These are phyloP conservation scores for Trigoniulus corallinus DNA, from an alignment of 1,140 invertebrate species.

Conservation along the genomic window DNA sequence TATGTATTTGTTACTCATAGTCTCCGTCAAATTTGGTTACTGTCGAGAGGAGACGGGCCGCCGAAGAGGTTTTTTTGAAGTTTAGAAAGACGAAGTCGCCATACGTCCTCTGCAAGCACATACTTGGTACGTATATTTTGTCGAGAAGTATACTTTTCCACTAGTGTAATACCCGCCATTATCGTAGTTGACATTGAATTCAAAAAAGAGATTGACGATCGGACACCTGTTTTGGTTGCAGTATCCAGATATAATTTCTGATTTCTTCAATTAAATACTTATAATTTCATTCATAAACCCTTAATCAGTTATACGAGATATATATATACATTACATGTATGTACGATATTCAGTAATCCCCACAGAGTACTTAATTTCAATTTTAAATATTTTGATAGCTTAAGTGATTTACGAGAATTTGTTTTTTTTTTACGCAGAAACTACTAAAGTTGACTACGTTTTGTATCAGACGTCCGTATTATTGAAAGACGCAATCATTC, in stretches of 20 bases:
- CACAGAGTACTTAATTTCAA: too few relatives aligned
- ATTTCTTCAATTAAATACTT: not conserved
- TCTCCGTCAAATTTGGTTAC: slow-evolving; percentile 63
- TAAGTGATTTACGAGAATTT: too few relatives aligned
- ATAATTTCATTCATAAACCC: too few relatives aligned
- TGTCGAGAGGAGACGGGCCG: slow-evolving; percentile 53
- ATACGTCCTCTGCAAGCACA: slow-evolving; percentile 58
- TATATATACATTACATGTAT: too few relatives aligned
- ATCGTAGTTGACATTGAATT: too few relatives aligned
- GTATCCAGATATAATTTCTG: not conserved
- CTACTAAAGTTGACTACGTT: slow-evolving; percentile 58
- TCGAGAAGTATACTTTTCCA: not conserved
- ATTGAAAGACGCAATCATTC: slow-evolving; percentile 62
- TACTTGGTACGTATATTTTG: slow-evolving; percentile 37
- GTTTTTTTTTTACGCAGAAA: slow-evolving; percentile 34
- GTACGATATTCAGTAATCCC: too few relatives aligned
- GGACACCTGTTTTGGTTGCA: too few relatives aligned
- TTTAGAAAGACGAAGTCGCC: slow-evolving; percentile 66
- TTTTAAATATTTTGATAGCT: too few relatives aligned
- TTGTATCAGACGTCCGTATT: slow-evolving; percentile 69
- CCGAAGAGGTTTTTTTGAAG: slow-evolving; percentile 58
- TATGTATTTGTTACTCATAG: too few relatives aligned
- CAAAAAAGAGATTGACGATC: too few relatives aligned
- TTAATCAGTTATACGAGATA: too few relatives aligned
- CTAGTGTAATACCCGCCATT: slow-evolving; percentile 1